Evolutionary conservation across 2,113 vertebrate species (phyloP), one percentile per base, ranked within the genome.

Genomic region (Tretioscincus oriximinensis): DNA sequence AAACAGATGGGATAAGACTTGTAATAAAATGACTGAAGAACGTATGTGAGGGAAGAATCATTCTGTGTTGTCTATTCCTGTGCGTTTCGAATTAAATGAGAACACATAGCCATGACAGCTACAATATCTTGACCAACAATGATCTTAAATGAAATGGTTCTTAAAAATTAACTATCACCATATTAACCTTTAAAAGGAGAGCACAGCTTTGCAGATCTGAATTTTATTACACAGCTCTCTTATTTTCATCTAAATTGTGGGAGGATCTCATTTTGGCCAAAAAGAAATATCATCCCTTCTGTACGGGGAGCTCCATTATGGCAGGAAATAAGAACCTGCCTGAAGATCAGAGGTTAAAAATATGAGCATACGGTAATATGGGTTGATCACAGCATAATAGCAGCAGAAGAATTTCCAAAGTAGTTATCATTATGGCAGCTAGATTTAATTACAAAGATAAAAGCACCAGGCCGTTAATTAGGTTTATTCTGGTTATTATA

Each of bases 361-460:
- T 68, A 60, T 58, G 22, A 68, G 9, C 73, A 76, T 76, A 31
- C 49, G 58, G 35, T 63, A 69, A 68, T 82, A 35, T 70, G 35
- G 49, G 41, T 76, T 82, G 35, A 49, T 76, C 41, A 63, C 70
- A 76, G 70, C 63, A 76, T 49, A 76, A 63, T 63, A 76, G 45
- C 47, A 79, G 65, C 61, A 80, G 64, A 41, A 76, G 58, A 41
- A 76, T 76, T 82, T 69, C 81, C 66, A 64, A n/a, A 69, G 20
- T 21, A 54, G 35, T 47, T 82, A 64, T 70, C 73, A 76, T 70
- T 82, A 76, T 82, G 73, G 66, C 73, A 76, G 66, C 73, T 76
- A 76, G 41, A 82, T 82, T 81, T 82, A 70, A 82, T 76, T 82
- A 82, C 66, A 82, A 76, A 68, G 22, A 80, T 80, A 73, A 73